Percentiles rank a stretch among this genome's conserved stretches.
Evolutionary conservation across 2,888 invertebrate genomes (phyloP).

Genomic region (Amphiduros pacificus): DNA sequence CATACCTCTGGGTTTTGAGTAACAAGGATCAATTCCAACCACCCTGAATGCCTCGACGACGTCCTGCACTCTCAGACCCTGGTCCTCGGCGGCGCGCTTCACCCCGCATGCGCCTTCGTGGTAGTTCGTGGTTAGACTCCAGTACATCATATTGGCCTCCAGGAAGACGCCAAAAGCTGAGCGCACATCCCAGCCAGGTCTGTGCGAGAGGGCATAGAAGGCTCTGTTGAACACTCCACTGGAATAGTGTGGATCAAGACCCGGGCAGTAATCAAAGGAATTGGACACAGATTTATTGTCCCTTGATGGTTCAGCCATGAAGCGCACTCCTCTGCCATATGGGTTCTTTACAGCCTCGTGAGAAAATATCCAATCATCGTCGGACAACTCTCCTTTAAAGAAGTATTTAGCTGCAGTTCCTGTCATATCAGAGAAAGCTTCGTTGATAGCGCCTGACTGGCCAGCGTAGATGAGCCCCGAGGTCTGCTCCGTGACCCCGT

Average conservation of each 20-base stretch:
- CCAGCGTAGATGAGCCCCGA: constrained; percentile 35
- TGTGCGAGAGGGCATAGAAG: constrained; percentile 33
- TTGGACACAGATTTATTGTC: background rate
- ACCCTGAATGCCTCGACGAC: too few species aligned
- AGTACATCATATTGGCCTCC: too few species aligned
- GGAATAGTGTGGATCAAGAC: constrained; percentile 34
- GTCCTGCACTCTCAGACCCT: too few species aligned
- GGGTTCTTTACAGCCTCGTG: too few species aligned
- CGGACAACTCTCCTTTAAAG: too few species aligned
- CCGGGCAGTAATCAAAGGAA: background rate
- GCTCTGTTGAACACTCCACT: constrained; percentile 37
- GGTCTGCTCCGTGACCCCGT: constrained; percentile 36
- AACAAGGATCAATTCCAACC: too few species aligned
- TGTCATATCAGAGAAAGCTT: constrained; percentile 41
- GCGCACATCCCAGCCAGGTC: constrained; percentile 27
- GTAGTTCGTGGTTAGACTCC: too few species aligned
- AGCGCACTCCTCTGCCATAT: too few species aligned
- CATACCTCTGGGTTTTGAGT: too few species aligned
- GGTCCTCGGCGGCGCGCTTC: too few species aligned
- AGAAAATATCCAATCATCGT: too few species aligned
- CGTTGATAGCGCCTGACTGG: constrained; percentile 39
- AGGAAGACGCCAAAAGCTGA: constrained; percentile 34
- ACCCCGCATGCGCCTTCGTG: too few species aligned
- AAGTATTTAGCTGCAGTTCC: constrained; percentile 33
- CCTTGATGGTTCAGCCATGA: background rate